Base-by-base conservation (phyloP, 37 sponge, comb jelly and placozoan genomes). In the Amphimedon queenslandica region DNA sequence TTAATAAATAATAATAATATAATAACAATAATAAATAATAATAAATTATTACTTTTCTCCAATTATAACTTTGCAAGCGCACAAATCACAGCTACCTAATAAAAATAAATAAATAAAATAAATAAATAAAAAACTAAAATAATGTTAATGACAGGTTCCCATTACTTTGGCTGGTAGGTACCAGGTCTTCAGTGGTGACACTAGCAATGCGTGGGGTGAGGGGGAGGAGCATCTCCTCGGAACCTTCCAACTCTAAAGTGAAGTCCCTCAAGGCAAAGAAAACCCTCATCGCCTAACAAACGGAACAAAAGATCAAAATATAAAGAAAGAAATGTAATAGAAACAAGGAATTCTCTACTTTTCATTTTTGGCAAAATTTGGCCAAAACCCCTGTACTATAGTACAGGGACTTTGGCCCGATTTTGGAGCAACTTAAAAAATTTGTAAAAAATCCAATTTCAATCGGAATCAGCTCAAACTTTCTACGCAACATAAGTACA, bases 251-350 rank as follows among this genome's bases (percentile, higher is more conserved):
- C 69, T 80, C 42, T 25, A 81, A 87, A 58, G 77, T 72, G 24
- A 89, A 73, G 37, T 63, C 42, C 11, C 87, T 57, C 0, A 82
- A 69, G 25, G 86, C 79, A 67, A 94, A 89, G 87, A 94, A 94
- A 18, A 94, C 82, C 37, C 82, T 40, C 77, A 94, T 82, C 30
- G 94, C 90, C 77, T 89, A 37, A 2, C 5, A 60, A n/a, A 11
- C 8, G 23, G 21, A n/a, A 25, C 5, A 25, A n/a, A 25, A 11
- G 5, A n/a, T 60, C 24, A 60, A 60, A 25, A 47, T 47, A 47
- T 47, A 47, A 47, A n/a, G n/a, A n/a, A n/a, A n/a, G n/a, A n/a
- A n/a, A n/a, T n/a, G n/a, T n/a, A n/a, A n/a, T n/a, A n/a, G n/a
- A n/a, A n/a, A n/a, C n/a, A n/a, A n/a, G n/a, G n/a, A n/a, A n/a